Conservation (phyloP, 2,888 invertebrate genomes). For the Cerastis leucographa region DNA sequence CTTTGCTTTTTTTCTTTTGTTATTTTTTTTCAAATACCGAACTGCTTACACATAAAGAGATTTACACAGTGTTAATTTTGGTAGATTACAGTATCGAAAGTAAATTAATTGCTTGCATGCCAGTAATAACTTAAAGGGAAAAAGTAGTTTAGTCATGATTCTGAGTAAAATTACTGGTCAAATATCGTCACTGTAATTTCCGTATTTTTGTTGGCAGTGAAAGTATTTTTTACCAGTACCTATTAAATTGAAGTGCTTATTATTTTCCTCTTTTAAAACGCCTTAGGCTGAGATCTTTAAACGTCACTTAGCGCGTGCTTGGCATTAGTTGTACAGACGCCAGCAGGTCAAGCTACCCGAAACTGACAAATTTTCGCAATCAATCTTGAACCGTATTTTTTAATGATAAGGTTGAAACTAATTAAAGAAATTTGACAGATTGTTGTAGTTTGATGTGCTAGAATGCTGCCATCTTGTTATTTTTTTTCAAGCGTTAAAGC, state of each 20-base stretch:
- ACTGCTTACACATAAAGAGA: not conserved
- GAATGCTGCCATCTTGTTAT: not conserved
- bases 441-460: no score
- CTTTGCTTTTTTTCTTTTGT: slow-evolving; percentile 18
- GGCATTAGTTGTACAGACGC: no score
- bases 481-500: not conserved
- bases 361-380: no score
- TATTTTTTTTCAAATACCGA: not conserved
- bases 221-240: not conserved
- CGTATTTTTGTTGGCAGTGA: not conserved
- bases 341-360: no score
- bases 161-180: slow-evolving; percentile 3
- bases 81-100: not conserved
- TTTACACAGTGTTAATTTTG: not conserved
- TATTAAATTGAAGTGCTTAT: not conserved
- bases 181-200: not conserved
- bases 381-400: no score
- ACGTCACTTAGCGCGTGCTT: not conserved
- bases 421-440: no score
- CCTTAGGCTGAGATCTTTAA: not conserved
- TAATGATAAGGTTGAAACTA: no score
- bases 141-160: slow-evolving; percentile 13
- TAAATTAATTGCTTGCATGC: not conserved
- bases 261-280: not conserved
- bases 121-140: not conserved